These are phyloP conservation scores for Thymallus thymallus DNA, from an alignment of 2,113 vertebrate genomes.

Conservation along the genomic window DNA sequence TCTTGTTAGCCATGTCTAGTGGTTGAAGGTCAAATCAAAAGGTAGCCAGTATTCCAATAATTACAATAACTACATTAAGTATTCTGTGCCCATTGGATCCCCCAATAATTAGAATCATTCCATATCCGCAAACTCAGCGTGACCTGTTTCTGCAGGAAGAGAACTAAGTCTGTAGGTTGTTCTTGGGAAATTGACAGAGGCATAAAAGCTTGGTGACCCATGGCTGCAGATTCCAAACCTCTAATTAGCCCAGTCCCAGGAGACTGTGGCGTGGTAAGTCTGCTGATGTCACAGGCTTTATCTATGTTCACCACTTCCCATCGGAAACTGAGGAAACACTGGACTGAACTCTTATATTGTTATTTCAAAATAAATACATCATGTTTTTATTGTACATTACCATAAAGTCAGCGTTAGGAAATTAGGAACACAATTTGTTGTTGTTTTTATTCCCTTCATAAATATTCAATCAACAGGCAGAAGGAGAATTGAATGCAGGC, in stretches of 20 bases:
- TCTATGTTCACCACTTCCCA: constrained; percentile 67
- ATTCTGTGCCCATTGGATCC: constrained; percentile 54
- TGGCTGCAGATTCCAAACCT: constrained; percentile 70
- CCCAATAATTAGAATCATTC: constrained; percentile 74
- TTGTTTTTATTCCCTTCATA: too few species aligned
- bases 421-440: too few species aligned
- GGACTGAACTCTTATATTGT: constrained; percentile 41
- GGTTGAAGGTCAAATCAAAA: too few species aligned
- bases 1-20: too few species aligned
- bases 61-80: constrained; percentile 67
- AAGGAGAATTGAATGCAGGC: constrained; percentile 25
- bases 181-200: constrained; percentile 76
- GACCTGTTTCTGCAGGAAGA: constrained; percentile 65
- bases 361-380: constrained; percentile 26
- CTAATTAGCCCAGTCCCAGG: constrained; percentile 73
- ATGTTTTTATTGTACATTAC: constrained; percentile 20
- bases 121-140: constrained; percentile 62
- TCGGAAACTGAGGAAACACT: constrained; percentile 41
- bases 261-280: constrained; percentile 59
- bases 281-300: constrained; percentile 58
- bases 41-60: constrained; percentile 62
- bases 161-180: constrained; percentile 67
- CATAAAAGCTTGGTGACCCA: constrained; percentile 68
- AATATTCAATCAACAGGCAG: background rate
- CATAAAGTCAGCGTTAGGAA: constrained; percentile 33